Percentiles rank a stretch among this genome's conserved stretches.
Evolutionary conservation across 2,113 vertebrate species (phyloP).

Genomic region (Circaetus gallicus): DNA sequence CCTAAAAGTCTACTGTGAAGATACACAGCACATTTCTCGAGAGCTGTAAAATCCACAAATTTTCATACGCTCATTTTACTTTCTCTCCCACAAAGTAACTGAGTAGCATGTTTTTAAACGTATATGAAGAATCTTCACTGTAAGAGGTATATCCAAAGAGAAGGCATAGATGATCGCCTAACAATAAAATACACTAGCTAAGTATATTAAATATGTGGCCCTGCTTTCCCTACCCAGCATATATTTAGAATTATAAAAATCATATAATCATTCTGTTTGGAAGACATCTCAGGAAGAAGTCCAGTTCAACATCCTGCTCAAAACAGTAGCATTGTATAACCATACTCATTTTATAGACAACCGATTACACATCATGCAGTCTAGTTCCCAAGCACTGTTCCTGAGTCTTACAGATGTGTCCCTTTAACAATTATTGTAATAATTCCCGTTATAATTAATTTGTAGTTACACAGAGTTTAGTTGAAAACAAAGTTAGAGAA

Average conservation of each 20-base stretch:
- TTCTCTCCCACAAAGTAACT: neutral
- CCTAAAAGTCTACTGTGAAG: neutral
- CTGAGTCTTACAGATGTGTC: neutral
- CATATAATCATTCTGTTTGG: neutral
- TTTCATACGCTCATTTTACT: neutral
- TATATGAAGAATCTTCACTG: neutral
- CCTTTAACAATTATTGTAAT: neutral
- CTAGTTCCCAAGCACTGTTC: neutral
- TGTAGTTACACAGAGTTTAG: neutral
- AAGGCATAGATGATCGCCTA: neutral
- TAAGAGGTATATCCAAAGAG: neutral
- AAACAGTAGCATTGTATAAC: neutral
- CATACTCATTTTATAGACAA: neutral
- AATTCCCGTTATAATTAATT: neutral
- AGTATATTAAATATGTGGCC: neutral
- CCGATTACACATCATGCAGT: neutral
- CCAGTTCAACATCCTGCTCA: neutral
- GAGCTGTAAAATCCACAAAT: neutral
- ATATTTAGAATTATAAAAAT: neutral
- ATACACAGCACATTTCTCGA: rapidly evolving
- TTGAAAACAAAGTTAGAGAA: neutral
- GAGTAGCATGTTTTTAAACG: neutral
- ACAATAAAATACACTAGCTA: neutral
- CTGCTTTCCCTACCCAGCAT: rapidly evolving
- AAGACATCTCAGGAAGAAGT: neutral